A percentile compares a stretch with the other conserved stretches of the same genome.
Evolutionary conservation across 2,888 invertebrate genomes (phyloP).

Genomic region (Cordylochernes scorpioides): DNA sequence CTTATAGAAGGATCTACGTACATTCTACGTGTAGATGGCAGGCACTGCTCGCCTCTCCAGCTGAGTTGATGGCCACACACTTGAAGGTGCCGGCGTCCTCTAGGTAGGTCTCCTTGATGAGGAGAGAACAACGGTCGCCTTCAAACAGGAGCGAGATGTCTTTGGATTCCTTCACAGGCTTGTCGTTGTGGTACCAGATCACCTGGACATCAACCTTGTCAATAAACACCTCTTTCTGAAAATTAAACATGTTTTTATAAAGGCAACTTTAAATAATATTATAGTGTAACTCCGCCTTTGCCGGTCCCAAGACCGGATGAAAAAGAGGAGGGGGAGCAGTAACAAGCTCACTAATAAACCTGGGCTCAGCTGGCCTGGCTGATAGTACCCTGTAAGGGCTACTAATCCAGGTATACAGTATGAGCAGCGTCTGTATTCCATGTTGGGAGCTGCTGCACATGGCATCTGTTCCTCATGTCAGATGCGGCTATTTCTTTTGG

Average conservation of each 20-base stretch:
- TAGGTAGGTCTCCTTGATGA: constrained; percentile 49
- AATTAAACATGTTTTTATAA: neutral
- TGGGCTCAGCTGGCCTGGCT: too few species aligned
- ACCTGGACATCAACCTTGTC: too few species aligned
- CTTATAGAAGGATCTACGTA: constrained; percentile 1
- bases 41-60: constrained; percentile 46
- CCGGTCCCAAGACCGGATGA: too few species aligned
- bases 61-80: constrained; percentile 57
- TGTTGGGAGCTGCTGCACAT: too few species aligned
- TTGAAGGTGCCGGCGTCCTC: constrained; percentile 57
- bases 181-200: constrained; percentile 14
- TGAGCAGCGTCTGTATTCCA: too few species aligned
- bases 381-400: too few species aligned
- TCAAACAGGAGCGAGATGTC: constrained; percentile 45
- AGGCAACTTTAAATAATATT: neutral
- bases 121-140: constrained; percentile 45
- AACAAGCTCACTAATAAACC: too few species aligned
- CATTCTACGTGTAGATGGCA: constrained; percentile 28
- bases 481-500: too few species aligned
- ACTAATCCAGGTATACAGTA: too few species aligned
- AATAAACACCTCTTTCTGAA: neutral
- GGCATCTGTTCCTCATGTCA: too few species aligned
- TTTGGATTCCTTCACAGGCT: constrained; percentile 29
- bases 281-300: too few species aligned
- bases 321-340: too few species aligned